phyloP scores from a whole-genome alignment of 2,888 invertebrate species.

The Liopterus haemorrhoidalis region DNA sequence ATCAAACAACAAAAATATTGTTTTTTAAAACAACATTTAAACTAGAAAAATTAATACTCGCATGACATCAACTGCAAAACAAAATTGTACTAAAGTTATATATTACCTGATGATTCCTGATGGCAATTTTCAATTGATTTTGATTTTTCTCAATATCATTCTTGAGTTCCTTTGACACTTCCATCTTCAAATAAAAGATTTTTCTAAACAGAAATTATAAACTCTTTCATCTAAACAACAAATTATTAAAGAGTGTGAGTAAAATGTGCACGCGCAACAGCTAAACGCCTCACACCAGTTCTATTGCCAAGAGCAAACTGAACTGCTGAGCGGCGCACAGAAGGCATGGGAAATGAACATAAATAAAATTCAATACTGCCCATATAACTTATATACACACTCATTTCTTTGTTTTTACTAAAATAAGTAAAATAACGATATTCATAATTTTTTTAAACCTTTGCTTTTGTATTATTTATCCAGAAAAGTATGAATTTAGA shows the following conservation, averaged over 20 bases:
- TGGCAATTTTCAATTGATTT: conserved; percentile 43
- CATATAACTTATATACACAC: conserved; percentile 13
- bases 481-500: conserved; percentile 7
- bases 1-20: neutral
- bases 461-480: conserved; percentile 6
- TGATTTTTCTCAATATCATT: conserved; percentile 42
- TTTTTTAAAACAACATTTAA: too few species aligned
- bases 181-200: conserved; percentile 38
- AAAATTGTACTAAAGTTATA: too few species aligned
- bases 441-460: neutral
- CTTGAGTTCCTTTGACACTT: conserved; percentile 43
- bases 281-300: conserved; percentile 23
- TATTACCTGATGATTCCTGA: conserved; percentile 47
- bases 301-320: conserved; percentile 21
- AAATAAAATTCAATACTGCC: conserved; percentile 24
- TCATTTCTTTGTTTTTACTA: conserved; percentile 15
- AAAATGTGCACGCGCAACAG: conserved; percentile 21
- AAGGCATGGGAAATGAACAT: conserved; percentile 21
- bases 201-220: conserved; percentile 9
- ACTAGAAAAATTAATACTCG: neutral
- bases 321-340: conserved; percentile 19
- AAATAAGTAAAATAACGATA: conserved; percentile 1
- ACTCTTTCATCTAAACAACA: conserved; percentile 16
- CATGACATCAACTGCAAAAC: too few species aligned
- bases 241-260: conserved; percentile 14